These are phyloP conservation scores for Fopius arisanus DNA, from an alignment of 1,140 invertebrate genomes.

Conservation along the genomic window DNA sequence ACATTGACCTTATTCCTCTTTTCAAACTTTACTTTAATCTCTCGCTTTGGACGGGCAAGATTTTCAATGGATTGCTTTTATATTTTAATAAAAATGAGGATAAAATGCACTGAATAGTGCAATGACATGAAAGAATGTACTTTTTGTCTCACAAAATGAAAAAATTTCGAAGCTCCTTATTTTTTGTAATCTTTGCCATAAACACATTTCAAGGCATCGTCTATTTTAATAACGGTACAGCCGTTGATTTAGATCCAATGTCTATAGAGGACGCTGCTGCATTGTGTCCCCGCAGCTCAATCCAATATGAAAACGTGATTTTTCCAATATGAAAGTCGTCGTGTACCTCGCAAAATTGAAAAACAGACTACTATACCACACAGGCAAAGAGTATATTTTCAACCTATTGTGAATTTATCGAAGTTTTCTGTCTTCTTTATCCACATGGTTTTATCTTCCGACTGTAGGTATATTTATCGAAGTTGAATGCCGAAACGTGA, in stretches of 20 bases:
- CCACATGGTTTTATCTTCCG: no score
- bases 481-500: conserved; percentile 18
- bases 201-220: no score
- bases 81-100: background rate
- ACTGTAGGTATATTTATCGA: no score
- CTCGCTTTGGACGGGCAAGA: background rate
- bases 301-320: background rate
- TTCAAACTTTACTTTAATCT: background rate
- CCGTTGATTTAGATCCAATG: no score
- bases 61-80: background rate
- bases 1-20: background rate
- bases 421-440: no score
- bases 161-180: no score
- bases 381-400: no score
- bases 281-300: background rate
- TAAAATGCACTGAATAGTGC: background rate
- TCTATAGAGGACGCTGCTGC: background rate
- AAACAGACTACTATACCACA: background rate
- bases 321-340: background rate
- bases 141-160: no score
- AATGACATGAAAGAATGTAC: no score
- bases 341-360: background rate
- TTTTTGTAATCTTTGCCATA: no score
- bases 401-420: no score
- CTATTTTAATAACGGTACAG: no score